Conservation (phyloP, 2,888 invertebrate species). For the Tetragonula carbonaria region DNA sequence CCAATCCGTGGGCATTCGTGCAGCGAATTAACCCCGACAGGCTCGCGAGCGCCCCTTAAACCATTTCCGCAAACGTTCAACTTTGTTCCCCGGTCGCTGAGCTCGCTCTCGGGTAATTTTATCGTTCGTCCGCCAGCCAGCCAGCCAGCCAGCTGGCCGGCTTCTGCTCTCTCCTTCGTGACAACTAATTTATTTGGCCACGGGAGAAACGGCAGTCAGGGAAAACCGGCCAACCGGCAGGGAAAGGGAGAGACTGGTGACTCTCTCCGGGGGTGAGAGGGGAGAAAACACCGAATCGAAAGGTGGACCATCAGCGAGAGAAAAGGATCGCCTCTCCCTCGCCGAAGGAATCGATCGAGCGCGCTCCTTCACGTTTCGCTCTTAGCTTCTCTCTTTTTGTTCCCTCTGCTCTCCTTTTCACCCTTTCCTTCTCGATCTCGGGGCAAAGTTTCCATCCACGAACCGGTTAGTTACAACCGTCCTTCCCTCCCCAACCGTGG, state of each 20-base stretch:
- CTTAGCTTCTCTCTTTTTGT: conserved; percentile 8
- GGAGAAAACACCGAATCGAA: conserved; percentile 35
- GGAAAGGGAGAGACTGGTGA: neutral
- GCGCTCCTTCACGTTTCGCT: conserved; percentile 62
- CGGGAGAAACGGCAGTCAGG: conserved; percentile 14
- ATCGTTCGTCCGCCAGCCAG: conserved; percentile 66
- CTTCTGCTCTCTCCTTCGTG: conserved; percentile 70
- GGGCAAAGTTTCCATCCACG: conserved; percentile 53
- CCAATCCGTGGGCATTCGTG: conserved; percentile 39
- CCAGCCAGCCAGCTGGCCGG: conserved; percentile 63
- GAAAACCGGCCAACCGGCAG: conserved; percentile 14
- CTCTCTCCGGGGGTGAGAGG: neutral
- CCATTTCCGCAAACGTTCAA: conserved; percentile 62
- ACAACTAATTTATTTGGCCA: conserved; percentile 77
- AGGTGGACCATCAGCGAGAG: conserved; percentile 39
- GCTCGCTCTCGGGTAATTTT: conserved; percentile 73
- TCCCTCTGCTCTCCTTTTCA: conserved; percentile 48
- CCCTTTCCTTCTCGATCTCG: conserved; percentile 23
- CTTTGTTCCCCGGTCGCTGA: conserved; percentile 64
- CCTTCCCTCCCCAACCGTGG: conserved; percentile 9
- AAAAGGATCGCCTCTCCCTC: conserved; percentile 63
- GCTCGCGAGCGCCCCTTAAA: conserved; percentile 50
- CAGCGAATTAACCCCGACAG: conserved; percentile 54
- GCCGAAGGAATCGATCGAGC: conserved; percentile 74
- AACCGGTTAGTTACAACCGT: neutral